Base-by-base conservation (phyloP, 1,140 invertebrate genomes). In the Heliconius himera region DNA sequence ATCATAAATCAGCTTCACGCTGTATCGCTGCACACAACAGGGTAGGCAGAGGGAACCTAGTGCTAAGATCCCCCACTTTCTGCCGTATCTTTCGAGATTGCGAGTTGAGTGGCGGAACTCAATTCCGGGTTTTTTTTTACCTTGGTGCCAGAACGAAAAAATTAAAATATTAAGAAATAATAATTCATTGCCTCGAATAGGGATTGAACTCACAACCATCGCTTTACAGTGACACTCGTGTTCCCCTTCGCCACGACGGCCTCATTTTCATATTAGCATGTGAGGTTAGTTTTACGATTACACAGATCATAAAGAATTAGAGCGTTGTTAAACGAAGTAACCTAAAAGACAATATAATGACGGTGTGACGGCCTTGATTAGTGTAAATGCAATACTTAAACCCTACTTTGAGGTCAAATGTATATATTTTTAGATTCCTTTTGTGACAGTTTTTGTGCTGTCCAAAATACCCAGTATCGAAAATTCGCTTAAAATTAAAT, bases 301-400 rank as follows among this genome's bases (percentile, higher is more conserved):
- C 36, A 80, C 78, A 70, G 73, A 60, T 76, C 70, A 56, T 71
- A 36, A 51, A 72, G 78, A 80, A 80, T 76, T 76, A 80, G 78
- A 80, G 74, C 74, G 78, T 75, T 79, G 78, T 74, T 74, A 18
- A 29, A 41, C 38, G 29, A 70, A 75, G 51, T 72, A 73, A 80
- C 78, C 78, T 80, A 80, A 80, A 79, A 80, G 78, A 80, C 78
- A 80, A 76, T 54, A 80, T 80, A 80, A 80, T 80, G 74, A 76
- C 72, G 18, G 78, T 79, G 73, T 79, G 73, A 79, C 74, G 78
- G 70, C 78, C 74, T 80, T 80, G 78, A 80, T 80, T 80, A 76
- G 20, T 70, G 49, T 77, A 66, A 77, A 70, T 77, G 76, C 76
- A 77, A 77, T 49, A 70, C 66, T 71, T 46, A 49, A 76, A 66